Percentiles rank a stretch among this genome's conserved stretches.
phyloP scores from a whole-genome alignment of 1,140 invertebrate genomes.

The Drosophila virilis region DNA sequence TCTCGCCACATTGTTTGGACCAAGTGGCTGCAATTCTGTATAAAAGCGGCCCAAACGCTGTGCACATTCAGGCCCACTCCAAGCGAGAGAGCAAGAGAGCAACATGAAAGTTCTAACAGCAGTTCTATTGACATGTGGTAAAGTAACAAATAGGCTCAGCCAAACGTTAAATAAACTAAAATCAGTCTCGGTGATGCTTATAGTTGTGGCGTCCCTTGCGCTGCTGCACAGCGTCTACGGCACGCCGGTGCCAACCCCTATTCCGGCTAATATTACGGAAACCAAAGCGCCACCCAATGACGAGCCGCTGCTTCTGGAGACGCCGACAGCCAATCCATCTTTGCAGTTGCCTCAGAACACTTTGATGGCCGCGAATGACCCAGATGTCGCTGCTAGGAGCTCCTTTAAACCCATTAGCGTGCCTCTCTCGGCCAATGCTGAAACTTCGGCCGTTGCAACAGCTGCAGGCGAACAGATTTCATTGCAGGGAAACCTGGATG shows the following conservation, averaged over 20 bases:
- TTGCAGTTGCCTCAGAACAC: too few species aligned
- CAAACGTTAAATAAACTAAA: constrained; percentile 52
- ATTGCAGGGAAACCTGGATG: neutral
- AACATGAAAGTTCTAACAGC: constrained; percentile 59
- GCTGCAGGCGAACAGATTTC: neutral
- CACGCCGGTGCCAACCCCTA: constrained; percentile 12
- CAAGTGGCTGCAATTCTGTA: constrained; percentile 18
- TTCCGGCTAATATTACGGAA: too few species aligned
- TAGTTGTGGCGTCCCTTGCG: constrained; percentile 50
- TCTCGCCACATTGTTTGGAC: constrained; percentile 10
- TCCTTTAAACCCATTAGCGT: too few species aligned
- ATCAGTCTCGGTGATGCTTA: constrained; percentile 46
- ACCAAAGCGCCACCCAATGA: too few species aligned
- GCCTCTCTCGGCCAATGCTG: neutral
- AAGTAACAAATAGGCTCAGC: constrained; percentile 20
- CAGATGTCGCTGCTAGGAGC: too few species aligned
- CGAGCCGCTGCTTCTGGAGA: neutral
- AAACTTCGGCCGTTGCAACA: neutral
- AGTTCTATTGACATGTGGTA: constrained; percentile 63
- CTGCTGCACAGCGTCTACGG: constrained; percentile 55
- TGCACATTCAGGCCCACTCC: neutral
- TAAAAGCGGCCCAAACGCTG: constrained; percentile 39
- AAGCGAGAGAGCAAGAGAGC: neutral
- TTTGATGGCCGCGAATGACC: too few species aligned
- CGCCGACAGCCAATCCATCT: too few species aligned